Conservation (phyloP, 2,797 vertebrate species). For the Erpetoichthys calabaricus region DNA sequence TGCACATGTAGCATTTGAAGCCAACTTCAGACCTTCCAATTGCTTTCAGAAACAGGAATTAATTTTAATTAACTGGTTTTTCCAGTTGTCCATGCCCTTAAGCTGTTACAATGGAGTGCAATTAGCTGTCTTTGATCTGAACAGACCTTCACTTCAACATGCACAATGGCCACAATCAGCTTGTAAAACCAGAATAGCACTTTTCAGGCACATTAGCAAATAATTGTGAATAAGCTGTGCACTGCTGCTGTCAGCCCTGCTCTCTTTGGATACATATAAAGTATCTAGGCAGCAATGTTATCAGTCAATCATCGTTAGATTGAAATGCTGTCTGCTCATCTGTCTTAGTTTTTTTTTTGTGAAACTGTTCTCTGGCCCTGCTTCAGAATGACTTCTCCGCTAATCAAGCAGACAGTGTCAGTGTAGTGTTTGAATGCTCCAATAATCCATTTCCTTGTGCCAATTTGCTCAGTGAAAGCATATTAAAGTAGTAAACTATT, state of each 20-base stretch:
- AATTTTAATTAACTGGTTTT: neutral
- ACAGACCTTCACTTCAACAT: neutral
- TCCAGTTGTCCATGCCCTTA: neutral
- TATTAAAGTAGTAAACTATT: too few relatives aligned
- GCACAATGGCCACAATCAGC: neutral
- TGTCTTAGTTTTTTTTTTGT: too few relatives aligned
- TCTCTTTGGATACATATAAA: neutral
- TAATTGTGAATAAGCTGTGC: neutral
- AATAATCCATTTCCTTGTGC: too few relatives aligned
- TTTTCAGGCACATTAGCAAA: neutral
- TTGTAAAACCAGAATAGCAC: neutral
- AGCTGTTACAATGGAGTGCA: neutral
- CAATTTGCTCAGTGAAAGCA: too few relatives aligned
- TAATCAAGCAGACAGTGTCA: too few relatives aligned
- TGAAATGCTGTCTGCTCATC: neutral
- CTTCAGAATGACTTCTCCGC: too few relatives aligned
- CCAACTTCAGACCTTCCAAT: neutral
- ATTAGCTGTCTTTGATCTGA: neutral
- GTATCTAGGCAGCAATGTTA: neutral
- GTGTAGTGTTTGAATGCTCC: too few relatives aligned
- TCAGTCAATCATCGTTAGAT: neutral
- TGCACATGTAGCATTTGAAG: conserved; percentile 1
- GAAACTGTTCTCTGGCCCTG: too few relatives aligned
- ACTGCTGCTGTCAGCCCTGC: neutral
- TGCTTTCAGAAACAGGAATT: neutral